Base-by-base conservation (phyloP, 1,140 invertebrate species). In the Macrobrachium rosenbergii region DNA sequence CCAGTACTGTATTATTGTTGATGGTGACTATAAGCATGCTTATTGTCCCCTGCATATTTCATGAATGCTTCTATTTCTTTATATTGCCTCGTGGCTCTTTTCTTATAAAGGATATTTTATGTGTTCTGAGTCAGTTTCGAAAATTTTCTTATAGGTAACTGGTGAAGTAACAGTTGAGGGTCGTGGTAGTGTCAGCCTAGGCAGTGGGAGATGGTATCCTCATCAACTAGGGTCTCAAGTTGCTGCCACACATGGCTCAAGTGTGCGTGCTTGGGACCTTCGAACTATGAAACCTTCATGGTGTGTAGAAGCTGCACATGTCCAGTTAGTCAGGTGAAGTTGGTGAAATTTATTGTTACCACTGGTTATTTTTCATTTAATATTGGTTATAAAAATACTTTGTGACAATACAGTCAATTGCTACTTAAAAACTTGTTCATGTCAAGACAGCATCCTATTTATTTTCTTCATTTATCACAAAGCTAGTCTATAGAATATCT, bases 171-270 rank as follows among this genome's bases (percentile, higher is more conserved):
- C 69, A 28, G 82, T 87, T 37, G 83, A 87, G 78, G 75, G 83
- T 58, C 82, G 75, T 23, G 73, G 89, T 16, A 81, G 76, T 72
- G 73, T 84, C 1, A 80, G 79, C 62, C 21, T 87, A 28, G 88
- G 87, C 7, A 69, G 76, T 88, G 97, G 97, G 0, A 96, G 97
- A 92, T 99, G 98, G 98, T 98, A 97, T 92, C 97, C 97, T 43
- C 97, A 98, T 91, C 96, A 98, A 91, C 96, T 96, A 90, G 95
- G 95, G 73, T 95, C 95, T 90, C 95, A 97, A 91, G 95, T 99
- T 91, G 95, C 95, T 21, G 95, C 96, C 0, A 93, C 97, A 17
- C 95, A 96, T 92, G 97, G 98, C 75, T 96, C 95, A 73, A 94
- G 95, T 91, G 94, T 99, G 75, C 94, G 95, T 88, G 96, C 97